Evolutionary conservation across 2,888 invertebrate genomes (phyloP), one percentile per base, ranked within the genome.

Genomic region (Drosophila melanosoma): DNA sequence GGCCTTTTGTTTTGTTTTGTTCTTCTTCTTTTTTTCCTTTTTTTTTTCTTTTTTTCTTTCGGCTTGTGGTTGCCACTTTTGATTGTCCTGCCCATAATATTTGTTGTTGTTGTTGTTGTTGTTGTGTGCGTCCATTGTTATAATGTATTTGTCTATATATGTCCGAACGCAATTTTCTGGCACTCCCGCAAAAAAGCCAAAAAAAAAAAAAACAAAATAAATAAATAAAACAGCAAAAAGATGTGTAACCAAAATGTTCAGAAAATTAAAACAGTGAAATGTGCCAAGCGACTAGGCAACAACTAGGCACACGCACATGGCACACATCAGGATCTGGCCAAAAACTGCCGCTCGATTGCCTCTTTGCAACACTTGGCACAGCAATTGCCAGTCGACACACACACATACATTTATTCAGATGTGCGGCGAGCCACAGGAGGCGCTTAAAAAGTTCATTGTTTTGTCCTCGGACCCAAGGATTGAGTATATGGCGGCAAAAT

Each of bases 41-140:
- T 69, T 69, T 64, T 56, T 51, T 67, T 65, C 63, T 40, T 61
- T 65, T 84, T 73, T 74, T 65, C 69, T 69, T 73, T 87, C 67
- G 85, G 57, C 69, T 77, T 89, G 89, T 74, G 86, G 88, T 67
- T 85, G 85, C 80, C 84, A 79, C 82, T 89, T 89, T 87, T 89
- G 85, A 87, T 87, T 89, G 88, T 87, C 67, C 87, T 79, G 81
- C 70, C 78, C 83, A 87, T 80, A 77, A 80, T 82, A 80, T 85
- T 82, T 89, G 57, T 40, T 26, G 29, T 12, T 58, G 26, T 1
- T 74, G 61, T 2, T 61, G 60, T 10, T 66, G 38, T 42, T 29
- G 60, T 20, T 69, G 61, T 63, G 82, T 63, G 67, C 65, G 58
- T 54, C 53, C 48, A 69, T 85, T 88, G 83, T 80, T 78, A 83